phyloP scores from a whole-genome alignment of 2,797 vertebrate species.

The Austrolebias charrua region DNA sequence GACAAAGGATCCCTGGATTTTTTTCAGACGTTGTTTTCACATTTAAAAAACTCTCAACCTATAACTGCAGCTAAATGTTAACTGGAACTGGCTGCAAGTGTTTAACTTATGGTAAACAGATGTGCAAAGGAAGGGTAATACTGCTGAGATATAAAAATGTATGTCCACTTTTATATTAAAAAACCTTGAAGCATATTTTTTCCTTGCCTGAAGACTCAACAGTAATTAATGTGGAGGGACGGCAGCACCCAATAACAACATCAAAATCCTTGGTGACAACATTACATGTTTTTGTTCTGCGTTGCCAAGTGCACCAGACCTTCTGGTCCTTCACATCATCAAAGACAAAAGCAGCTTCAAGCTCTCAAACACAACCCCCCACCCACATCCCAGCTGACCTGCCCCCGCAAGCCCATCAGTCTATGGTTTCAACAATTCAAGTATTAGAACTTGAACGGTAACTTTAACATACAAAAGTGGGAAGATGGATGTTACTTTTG shows the following conservation, averaged over 20 bases:
- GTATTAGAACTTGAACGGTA: slow-evolving; percentile 12
- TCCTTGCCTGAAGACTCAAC: slow-evolving; percentile 42
- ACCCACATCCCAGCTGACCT: not conserved
- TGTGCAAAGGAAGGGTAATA: slow-evolving; percentile 1
- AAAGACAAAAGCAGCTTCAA: slow-evolving; percentile 32
- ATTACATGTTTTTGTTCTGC: slow-evolving; percentile 38
- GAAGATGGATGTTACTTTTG: not conserved
- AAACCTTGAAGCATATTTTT: slow-evolving; percentile 45
- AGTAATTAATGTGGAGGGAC: slow-evolving; percentile 54
- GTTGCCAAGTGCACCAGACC: not conserved
- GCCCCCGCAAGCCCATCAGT: not conserved
- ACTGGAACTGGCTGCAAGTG: too few relatives aligned
- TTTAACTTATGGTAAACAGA: too few relatives aligned
- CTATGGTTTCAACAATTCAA: slow-evolving; percentile 1
- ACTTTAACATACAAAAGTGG: slow-evolving; percentile 7
- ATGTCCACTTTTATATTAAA: too few relatives aligned
- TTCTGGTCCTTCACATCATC: slow-evolving; percentile 17
- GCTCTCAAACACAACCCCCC: not conserved
- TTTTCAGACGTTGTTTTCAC: too few relatives aligned
- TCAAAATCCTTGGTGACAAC: slow-evolving; percentile 54
- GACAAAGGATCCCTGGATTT: too few relatives aligned
- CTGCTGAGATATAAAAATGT: too few relatives aligned
- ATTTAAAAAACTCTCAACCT: too few relatives aligned
- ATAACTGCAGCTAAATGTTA: too few relatives aligned
- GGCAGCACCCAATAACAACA: slow-evolving; percentile 53